Conservation (phyloP, 2,113 vertebrate species). For the Rhinopomastus cyanomelas region DNA sequence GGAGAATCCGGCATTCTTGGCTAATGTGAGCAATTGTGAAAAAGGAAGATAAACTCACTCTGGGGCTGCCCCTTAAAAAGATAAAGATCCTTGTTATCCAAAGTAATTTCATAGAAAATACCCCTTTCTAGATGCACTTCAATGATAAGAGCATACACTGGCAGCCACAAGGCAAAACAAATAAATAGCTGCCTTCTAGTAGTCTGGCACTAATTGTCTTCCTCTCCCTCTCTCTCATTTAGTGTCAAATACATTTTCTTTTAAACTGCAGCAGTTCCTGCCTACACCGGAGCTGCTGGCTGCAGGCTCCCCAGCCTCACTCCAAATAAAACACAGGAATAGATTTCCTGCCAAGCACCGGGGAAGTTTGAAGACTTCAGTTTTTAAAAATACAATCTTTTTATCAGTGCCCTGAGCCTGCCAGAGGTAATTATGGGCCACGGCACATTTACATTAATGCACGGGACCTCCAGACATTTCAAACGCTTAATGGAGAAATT, state of each 20-base stretch:
- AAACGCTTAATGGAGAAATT: conserved; percentile 45
- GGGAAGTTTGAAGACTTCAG: conserved; percentile 48
- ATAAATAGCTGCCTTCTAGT: conserved; percentile 57
- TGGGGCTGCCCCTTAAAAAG: conserved; percentile 44
- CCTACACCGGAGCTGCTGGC: conserved; percentile 50
- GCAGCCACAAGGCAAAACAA: conserved; percentile 48
- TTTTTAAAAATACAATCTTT: conserved; percentile 66
- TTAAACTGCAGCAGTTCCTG: conserved; percentile 52
- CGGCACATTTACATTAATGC: conserved; percentile 16
- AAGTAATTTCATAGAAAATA: conserved; percentile 53
- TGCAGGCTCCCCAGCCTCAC: conserved; percentile 48
- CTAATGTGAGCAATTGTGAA: conserved; percentile 22
- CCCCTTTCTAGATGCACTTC: conserved; percentile 50
- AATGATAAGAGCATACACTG: conserved; percentile 43
- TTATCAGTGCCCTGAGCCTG: conserved; percentile 62
- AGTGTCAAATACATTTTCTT: conserved; percentile 55
- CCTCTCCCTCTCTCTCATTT: conserved; percentile 23
- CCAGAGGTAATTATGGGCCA: conserved; percentile 56
- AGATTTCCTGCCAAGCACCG: conserved; percentile 55
- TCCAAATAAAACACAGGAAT: conserved; percentile 71
- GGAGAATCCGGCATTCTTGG: conserved; percentile 61
- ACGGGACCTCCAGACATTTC: conserved; percentile 42
- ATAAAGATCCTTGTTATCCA: neutral
- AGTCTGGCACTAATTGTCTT: conserved; percentile 52
- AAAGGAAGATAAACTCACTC: conserved; percentile 37